Evolutionary conservation across 2,888 invertebrate species (phyloP), one percentile per base, ranked within the genome.

Genomic region (Acholoe squamosa): DNA sequence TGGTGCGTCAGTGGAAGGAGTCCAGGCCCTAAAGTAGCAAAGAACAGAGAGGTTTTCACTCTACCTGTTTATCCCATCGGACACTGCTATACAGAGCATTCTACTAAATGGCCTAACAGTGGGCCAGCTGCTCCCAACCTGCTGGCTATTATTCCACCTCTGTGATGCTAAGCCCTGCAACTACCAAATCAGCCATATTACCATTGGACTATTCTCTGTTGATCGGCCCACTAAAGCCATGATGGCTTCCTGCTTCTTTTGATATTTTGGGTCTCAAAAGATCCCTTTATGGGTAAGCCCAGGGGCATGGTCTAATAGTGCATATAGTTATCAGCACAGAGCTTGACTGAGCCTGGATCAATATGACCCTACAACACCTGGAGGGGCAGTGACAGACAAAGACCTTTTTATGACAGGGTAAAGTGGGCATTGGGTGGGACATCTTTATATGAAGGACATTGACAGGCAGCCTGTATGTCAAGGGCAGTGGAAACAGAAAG

Each of bases 231-330:
- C 61, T 19, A 19, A 61, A n/a, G 61, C 61, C 61, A 61, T 19
- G 19, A 61, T 61, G 61, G 61, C 61, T 19, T n/a, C 14, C 61
- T 12, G 61, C 61, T 61, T 7, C 61, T 61, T 61, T 61, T 61
- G 61, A 61, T 61, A 61, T 61, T 61, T 61, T 19, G 61, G 61
- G 61, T 61, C 61, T 61, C 61, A 61, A 61, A n/a, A 61, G 61
- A 61, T 19, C 22, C 61, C 12, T 14, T 19, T 61, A 19, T 19
- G 61, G 12, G 25, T n/a, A 0, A 16, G 28, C 71, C 28, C 31
- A 1, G 71, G 71, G 28, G 25, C 28, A 16, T 14, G 12, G 12
- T 71, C 31, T 71, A 71, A 71, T 71, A 28, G 71, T 28, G 71
- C 28, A 0, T n/a, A n/a, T 16, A 16, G 71, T 14, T 71, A 71